These are phyloP conservation scores for Metridium senile DNA, from an alignment of 92 coral and sea anemone genomes.

Conservation along the genomic window DNA sequence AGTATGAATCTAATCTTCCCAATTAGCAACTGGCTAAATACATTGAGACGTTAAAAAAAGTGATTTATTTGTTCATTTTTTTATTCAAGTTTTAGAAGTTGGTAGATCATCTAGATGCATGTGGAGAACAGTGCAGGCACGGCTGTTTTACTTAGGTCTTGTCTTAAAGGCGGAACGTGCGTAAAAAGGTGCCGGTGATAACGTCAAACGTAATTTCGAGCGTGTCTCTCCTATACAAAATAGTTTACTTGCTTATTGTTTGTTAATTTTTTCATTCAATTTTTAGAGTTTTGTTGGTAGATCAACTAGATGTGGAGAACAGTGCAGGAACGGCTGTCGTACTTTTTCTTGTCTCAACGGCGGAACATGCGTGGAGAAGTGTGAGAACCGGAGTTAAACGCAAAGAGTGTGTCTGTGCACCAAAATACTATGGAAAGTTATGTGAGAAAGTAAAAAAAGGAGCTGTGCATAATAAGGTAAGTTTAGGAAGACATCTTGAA, in stretches of 20 bases:
- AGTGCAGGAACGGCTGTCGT: conserved; percentile 31
- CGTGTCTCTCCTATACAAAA: conserved; percentile 9
- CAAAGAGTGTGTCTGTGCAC: conserved; percentile 21
- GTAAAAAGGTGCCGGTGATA: conserved; percentile 20
- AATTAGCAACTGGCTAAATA: too few species aligned
- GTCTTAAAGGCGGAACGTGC: conserved; percentile 32
- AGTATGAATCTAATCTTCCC: too few species aligned
- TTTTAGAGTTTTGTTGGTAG: not conserved
- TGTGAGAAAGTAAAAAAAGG: conserved; percentile 23
- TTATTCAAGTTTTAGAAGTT: not conserved
- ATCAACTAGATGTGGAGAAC: conserved; percentile 1
- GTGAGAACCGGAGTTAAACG: conserved; percentile 25
- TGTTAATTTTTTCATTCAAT: too few species aligned
- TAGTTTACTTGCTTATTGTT: not conserved
- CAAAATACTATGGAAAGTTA: conserved; percentile 17
- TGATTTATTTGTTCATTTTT: too few species aligned
- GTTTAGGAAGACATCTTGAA: too few species aligned
- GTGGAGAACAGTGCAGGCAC: conserved; percentile 12
- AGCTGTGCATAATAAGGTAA: conserved; percentile 17
- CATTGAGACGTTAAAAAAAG: too few species aligned
- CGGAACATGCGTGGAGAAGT: conserved; percentile 33
- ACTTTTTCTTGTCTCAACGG: conserved; percentile 13
- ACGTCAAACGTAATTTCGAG: conserved; percentile 22
- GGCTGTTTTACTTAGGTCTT: conserved; percentile 20
- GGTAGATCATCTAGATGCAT: not conserved